Evolutionary conservation across 2,888 invertebrate species (phyloP).

Genomic region (Tetanocera ferruginea): DNA sequence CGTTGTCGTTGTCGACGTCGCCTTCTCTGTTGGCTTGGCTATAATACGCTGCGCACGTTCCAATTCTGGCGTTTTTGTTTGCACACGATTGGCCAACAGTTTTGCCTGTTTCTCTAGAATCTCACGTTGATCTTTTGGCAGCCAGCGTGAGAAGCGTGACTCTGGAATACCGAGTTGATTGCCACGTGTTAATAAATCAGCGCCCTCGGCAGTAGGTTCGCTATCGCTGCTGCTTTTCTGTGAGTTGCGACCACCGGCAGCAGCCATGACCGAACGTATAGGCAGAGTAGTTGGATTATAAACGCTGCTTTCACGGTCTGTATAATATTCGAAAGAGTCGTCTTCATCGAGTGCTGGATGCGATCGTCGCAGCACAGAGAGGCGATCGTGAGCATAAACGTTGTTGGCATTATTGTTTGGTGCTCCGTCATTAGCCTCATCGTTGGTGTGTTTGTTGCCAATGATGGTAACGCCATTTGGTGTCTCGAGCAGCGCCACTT

Average conservation of each 20-base stretch:
- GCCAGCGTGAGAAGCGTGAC: constrained; percentile 67
- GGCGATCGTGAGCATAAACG: constrained; percentile 49
- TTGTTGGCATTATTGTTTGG: constrained; percentile 26
- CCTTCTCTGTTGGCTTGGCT: not conserved
- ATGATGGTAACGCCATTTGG: constrained; percentile 66
- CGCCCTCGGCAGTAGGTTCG: constrained; percentile 31
- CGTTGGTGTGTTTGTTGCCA: constrained; percentile 49
- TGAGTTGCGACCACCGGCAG: constrained; percentile 61
- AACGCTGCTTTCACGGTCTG: constrained; percentile 67
- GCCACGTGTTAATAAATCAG: constrained; percentile 62
- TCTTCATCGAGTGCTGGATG: constrained; percentile 53
- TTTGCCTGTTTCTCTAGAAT: constrained; percentile 67
- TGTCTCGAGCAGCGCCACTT: constrained; percentile 65
- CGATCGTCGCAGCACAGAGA: constrained; percentile 55
- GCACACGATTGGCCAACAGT: constrained; percentile 60
- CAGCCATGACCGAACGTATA: constrained; percentile 57
- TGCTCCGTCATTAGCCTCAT: constrained; percentile 24
- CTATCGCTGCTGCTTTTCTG: constrained; percentile 44
- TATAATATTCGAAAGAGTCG: constrained; percentile 66
- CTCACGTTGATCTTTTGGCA: constrained; percentile 68
- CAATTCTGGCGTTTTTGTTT: constrained; percentile 43
- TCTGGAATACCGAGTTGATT: constrained; percentile 67
- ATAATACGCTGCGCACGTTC: not conserved
- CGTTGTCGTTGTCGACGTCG: constrained; percentile 32
- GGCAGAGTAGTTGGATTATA: constrained; percentile 68